Evolutionary conservation across 2,113 vertebrate species (phyloP).

Genomic region (Paratilapia polleni): DNA sequence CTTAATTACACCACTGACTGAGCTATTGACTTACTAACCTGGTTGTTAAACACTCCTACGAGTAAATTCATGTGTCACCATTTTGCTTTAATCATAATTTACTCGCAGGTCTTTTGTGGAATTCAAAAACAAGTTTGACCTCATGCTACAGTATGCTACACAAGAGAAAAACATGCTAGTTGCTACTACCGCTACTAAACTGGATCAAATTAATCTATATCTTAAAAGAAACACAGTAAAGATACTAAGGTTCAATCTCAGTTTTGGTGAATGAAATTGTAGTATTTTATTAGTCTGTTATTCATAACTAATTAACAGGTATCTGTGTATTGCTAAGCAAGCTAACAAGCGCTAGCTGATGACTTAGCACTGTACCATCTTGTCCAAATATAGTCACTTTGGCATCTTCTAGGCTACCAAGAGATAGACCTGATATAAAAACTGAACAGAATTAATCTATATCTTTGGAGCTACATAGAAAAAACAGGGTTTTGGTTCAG

Average conservation of each 20-base stretch:
- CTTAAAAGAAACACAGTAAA: not conserved
- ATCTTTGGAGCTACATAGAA: not conserved
- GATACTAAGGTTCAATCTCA: not conserved
- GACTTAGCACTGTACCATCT: too few relatives aligned
- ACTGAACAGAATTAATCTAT: not conserved
- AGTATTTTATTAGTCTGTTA: not conserved
- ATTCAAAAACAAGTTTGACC: not conserved
- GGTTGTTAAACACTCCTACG: not conserved
- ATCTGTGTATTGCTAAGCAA: too few relatives aligned
- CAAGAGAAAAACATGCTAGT: not conserved
- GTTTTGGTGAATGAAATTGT: not conserved
- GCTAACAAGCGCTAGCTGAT: too few relatives aligned
- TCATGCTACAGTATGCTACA: not conserved
- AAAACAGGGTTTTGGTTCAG: too few relatives aligned
- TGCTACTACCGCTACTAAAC: not conserved
- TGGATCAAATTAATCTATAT: not conserved
- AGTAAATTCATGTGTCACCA: not conserved
- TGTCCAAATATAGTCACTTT: not conserved
- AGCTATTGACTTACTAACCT: conserved; percentile 41
- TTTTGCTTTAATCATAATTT: not conserved
- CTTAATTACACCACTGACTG: conserved; percentile 38
- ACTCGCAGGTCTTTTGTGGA: not conserved
- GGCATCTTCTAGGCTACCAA: not conserved
- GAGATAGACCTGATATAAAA: too few relatives aligned
- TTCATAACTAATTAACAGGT: not conserved